phyloP scores from a whole-genome alignment of 2,797 vertebrate genomes.

The Xenopus petersii region DNA sequence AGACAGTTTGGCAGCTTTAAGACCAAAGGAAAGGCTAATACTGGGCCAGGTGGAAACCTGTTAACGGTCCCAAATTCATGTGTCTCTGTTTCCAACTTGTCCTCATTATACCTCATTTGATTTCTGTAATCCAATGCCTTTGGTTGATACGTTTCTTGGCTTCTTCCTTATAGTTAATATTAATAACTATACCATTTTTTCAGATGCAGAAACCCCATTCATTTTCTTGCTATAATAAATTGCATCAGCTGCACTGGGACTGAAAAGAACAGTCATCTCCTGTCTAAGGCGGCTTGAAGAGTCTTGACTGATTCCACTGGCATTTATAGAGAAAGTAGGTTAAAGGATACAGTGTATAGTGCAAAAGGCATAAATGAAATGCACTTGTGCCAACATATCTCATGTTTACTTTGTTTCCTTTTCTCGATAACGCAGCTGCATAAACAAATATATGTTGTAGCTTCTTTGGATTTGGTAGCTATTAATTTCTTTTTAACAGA shows the following conservation, averaged over 20 bases:
- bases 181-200: background rate
- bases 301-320: constrained; percentile 60
- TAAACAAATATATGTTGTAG: constrained; percentile 49
- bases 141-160: constrained; percentile 13
- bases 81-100: background rate
- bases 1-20: background rate
- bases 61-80: background rate
- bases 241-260: constrained; percentile 9
- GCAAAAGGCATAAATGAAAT: constrained; percentile 61
- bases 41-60: background rate
- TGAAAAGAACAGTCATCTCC: constrained; percentile 52
- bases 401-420: constrained; percentile 58
- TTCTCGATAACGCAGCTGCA: constrained; percentile 70
- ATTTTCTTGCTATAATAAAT: constrained; percentile 50
- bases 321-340: constrained; percentile 57
- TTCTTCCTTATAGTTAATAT: background rate
- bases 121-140: background rate
- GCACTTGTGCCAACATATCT: constrained; percentile 66
- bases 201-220: constrained; percentile 37
- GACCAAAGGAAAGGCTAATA: background rate
- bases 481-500: constrained; percentile 65
- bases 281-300: constrained; percentile 56
- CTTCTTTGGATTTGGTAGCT: constrained; percentile 33
- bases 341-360: constrained; percentile 58
- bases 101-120: constrained; percentile 9